Percentiles rank a stretch among this genome's conserved stretches.
These are phyloP conservation scores for Hyaena hyaena DNA, from an alignment of 2,113 vertebrate species.

Conservation along the genomic window DNA sequence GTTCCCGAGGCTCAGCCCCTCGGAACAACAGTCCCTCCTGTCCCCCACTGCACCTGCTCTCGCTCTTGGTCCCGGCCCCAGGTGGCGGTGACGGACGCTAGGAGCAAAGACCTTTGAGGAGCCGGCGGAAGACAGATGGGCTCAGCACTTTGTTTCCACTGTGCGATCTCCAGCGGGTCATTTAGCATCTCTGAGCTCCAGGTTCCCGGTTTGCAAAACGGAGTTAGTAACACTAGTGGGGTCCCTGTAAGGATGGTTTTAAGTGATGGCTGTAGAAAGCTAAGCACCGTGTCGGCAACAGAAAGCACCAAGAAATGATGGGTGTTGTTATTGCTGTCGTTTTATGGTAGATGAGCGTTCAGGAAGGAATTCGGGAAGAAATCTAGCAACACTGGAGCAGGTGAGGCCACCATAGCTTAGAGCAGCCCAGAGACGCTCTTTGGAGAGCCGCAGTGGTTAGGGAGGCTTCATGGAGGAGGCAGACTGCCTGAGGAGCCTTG, in stretches of 20 bases:
- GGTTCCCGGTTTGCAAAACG: background rate
- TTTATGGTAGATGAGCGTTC: background rate
- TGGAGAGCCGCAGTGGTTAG: background rate
- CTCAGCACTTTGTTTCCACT: background rate
- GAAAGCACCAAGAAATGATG: background rate
- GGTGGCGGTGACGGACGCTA: fast-evolving
- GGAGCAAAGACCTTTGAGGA: background rate
- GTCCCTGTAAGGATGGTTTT: background rate
- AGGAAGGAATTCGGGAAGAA: background rate
- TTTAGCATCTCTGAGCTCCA: background rate
- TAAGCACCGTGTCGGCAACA: background rate
- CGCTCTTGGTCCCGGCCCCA: background rate
- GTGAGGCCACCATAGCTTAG: background rate
- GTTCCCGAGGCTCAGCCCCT: background rate
- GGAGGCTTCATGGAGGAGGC: background rate
- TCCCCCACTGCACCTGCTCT: fast-evolving
- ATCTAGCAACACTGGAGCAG: background rate
- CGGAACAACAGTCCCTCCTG: background rate
- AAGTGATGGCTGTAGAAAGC: background rate
- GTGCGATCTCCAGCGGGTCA: background rate
- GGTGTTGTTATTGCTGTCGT: background rate
- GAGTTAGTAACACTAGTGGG: background rate
- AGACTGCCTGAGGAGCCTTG: background rate
- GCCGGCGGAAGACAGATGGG: background rate
- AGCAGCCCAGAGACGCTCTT: background rate